Evolutionary conservation across 2,113 vertebrate species (phyloP), one percentile per base, ranked within the genome.

Genomic region (Okapia johnstoni): DNA sequence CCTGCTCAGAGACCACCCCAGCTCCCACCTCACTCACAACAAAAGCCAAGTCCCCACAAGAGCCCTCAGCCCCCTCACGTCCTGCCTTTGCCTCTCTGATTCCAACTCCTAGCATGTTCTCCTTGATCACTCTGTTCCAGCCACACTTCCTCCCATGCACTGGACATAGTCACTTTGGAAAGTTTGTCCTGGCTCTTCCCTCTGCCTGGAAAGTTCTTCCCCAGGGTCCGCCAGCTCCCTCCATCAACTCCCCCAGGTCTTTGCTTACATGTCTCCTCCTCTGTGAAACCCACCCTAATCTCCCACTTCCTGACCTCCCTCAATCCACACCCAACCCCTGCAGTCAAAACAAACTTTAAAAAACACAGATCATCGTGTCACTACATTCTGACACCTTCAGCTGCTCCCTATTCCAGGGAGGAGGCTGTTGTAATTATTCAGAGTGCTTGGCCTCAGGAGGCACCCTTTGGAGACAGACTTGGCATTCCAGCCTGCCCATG

Each of bases 21-120:
- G 48, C 73, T 54, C 52, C 36, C 46, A 36, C 70, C 85, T 48
- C 36, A 3, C 33, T 52, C 43, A 3, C n/a, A 61, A 48, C 58
- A 60, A 25, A 63, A 55, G 58, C 25, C 28, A 4, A 12, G 43
- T 76, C 36, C 25, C 26, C 13, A 25, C 23, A 4, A 61, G 25
- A 70, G 16, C 4, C 46, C 40, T 0, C 28, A 10, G 30, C 30
- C 11, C 61, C 21, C 2, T 1, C 1, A 0, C 2, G 13, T 58
- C 36, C 92, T 57, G 43, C 36, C 58, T 48, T 50, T n/a, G 43
- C 15, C 15, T 21, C 25, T 46, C 46, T 28, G 15, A 2, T 6
- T 14, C 50, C 54, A 5, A 23, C 46, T 63, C 58, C 66, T n/a
- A 23, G 36, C 63, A 13, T 0, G 7, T 33, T 48, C 70, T 26